Conservation (phyloP, 2,113 vertebrate species). For the Eleginops maclovinus region DNA sequence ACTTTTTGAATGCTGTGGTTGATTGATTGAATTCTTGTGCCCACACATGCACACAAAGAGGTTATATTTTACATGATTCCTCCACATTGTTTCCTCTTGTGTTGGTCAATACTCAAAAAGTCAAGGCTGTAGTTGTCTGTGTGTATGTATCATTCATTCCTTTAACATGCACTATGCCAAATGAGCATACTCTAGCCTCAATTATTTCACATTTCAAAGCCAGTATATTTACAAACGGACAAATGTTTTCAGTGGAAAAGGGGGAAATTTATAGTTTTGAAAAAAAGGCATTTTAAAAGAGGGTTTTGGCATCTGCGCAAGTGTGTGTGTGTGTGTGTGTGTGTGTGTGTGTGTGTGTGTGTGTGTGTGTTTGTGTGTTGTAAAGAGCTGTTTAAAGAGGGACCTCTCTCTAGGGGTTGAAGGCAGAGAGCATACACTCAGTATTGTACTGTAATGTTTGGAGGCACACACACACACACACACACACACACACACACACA, state of each 20-base stretch:
- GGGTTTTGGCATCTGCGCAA: not conserved
- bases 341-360: constrained; percentile 7
- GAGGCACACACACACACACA: constrained; percentile 28
- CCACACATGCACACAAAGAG: not conserved
- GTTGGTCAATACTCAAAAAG: constrained; percentile 27
- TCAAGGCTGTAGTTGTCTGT: not conserved
- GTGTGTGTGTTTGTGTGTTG: constrained; percentile 13
- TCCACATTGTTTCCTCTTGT: not conserved
- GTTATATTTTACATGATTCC: not conserved
- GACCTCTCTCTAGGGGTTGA: constrained; percentile 34
- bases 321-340: constrained; percentile 1
- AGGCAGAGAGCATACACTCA: constrained; percentile 39
- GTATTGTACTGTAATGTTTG: constrained; percentile 26
- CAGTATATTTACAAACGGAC: constrained; percentile 34
- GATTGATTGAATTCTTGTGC: constrained; percentile 21
- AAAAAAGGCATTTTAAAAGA: constrained; percentile 50
- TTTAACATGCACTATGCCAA: constrained; percentile 14
- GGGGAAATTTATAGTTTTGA: constrained; percentile 35
- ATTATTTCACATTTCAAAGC: constrained; percentile 58
- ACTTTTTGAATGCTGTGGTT: constrained; percentile 27
- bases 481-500: constrained; percentile 12
- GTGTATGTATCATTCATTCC: not conserved
- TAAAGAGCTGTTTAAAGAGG: constrained; percentile 44
- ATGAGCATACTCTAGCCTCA: constrained; percentile 26
- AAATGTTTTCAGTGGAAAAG: constrained; percentile 39